phyloP scores from a whole-genome alignment of 1,140 invertebrate species.

The Brachionus rotundiformis region DNA sequence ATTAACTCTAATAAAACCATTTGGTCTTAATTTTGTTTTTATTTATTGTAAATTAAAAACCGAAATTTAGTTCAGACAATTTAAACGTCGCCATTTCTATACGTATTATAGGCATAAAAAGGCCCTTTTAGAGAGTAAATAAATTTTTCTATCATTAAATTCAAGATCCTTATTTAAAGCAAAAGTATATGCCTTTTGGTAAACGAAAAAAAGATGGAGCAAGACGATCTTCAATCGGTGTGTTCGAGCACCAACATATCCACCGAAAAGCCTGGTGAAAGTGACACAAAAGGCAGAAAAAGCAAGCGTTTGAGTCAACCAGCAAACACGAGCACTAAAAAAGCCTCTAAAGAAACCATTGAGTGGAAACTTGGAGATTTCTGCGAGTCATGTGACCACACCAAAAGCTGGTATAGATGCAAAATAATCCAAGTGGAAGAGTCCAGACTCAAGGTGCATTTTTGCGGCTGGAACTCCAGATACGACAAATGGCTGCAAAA shows the following conservation, averaged over 20 bases:
- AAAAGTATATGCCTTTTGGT: conserved; percentile 1
- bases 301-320: background rate
- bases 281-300: background rate
- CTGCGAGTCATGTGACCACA: background rate
- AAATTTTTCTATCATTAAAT: background rate
- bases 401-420: conserved; percentile 12
- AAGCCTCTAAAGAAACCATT: background rate
- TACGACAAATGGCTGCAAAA: conserved; percentile 80
- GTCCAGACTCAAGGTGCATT: conserved; percentile 78
- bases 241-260: background rate
- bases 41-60: too few relatives aligned
- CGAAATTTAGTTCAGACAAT: too few relatives aligned
- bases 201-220: background rate
- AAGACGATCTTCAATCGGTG: background rate
- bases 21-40: too few relatives aligned
- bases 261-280: background rate
- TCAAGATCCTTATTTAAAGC: background rate
- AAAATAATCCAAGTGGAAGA: conserved; percentile 76
- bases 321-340: background rate
- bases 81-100: too few relatives aligned
- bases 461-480: conserved; percentile 84
- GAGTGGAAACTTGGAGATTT: conserved; percentile 15
- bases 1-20: too few relatives aligned
- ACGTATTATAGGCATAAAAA: too few relatives aligned
- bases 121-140: background rate